phyloP scores from a whole-genome alignment of 1,140 invertebrate species.

The Augochlora pura region DNA sequence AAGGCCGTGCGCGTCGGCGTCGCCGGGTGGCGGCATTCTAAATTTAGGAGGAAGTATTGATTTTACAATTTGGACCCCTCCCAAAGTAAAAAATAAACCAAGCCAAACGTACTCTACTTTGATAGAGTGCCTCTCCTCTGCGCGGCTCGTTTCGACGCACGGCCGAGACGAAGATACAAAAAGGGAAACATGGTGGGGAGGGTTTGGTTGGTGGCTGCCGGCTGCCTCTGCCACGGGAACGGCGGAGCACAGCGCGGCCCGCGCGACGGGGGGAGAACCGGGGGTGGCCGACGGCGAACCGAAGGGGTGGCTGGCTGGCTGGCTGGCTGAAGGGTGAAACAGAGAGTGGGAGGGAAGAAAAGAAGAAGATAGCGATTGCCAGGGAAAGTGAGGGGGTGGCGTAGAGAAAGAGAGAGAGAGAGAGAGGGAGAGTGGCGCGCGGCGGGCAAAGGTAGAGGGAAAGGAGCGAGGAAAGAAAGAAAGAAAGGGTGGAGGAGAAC shows the following conservation, averaged over 20 bases:
- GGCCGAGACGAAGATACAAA: slow-evolving; percentile 55
- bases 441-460: slow-evolving; percentile 39
- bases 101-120: slow-evolving; percentile 79
- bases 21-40: slow-evolving; percentile 65
- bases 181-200: slow-evolving; percentile 33
- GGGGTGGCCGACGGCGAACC: neutral
- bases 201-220: slow-evolving; percentile 10
- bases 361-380: slow-evolving; percentile 42
- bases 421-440: neutral
- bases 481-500: slow-evolving; percentile 19
- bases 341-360: slow-evolving; percentile 21
- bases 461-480: slow-evolving; percentile 20
- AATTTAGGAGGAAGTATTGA: slow-evolving; percentile 80
- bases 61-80: slow-evolving; percentile 80
- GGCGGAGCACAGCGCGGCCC: neutral
- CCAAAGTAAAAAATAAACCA: slow-evolving; percentile 80
- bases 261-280: no score
- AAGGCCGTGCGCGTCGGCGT: slow-evolving; percentile 54
- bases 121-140: slow-evolving; percentile 77
- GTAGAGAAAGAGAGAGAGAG: slow-evolving; percentile 22
- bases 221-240: slow-evolving; percentile 10
- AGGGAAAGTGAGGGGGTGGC: slow-evolving; percentile 38
- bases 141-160: slow-evolving; percentile 75
- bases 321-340: slow-evolving; percentile 4
- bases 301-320: neutral